Percentiles rank a stretch among this genome's conserved stretches.
These are phyloP conservation scores for Heteronetta atricapilla DNA, from an alignment of 2,113 vertebrate species.

Conservation along the genomic window DNA sequence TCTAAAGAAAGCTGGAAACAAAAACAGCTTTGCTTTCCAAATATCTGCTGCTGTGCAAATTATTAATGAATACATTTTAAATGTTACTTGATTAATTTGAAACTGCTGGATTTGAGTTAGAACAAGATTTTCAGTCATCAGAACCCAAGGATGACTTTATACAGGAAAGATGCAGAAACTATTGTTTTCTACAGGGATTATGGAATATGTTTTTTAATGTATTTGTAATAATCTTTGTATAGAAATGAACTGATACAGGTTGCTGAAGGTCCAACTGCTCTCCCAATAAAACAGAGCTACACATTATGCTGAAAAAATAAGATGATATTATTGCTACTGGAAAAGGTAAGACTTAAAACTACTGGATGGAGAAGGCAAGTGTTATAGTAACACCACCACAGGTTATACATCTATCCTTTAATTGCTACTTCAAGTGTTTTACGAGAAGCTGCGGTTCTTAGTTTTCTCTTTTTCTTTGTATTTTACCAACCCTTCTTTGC, in stretches of 20 bases:
- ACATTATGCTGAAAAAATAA: not conserved
- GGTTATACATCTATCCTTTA: accelerated
- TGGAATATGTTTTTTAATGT: not conserved
- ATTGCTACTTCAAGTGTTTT: not conserved
- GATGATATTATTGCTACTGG: not conserved
- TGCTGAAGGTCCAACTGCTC: not conserved
- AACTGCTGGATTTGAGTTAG: not conserved
- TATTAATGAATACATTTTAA: not conserved
- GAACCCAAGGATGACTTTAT: not conserved
- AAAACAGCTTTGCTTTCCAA: slow-evolving; percentile 6
- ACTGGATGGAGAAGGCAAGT: not conserved
- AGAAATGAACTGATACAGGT: not conserved
- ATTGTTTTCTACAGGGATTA: not conserved
- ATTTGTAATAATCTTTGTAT: not conserved
- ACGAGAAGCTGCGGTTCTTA: not conserved
- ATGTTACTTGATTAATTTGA: not conserved
- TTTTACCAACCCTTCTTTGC: not conserved
- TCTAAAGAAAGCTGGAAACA: not conserved
- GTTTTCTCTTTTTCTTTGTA: not conserved
- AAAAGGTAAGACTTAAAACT: not conserved
- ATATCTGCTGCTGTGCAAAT: not conserved
- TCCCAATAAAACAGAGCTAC: not conserved
- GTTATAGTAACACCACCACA: not conserved
- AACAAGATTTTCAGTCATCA: not conserved
- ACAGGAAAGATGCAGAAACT: not conserved